phyloP scores from a whole-genome alignment of 64 coral and sea anemone genomes.

The Astreopora myriophthalma region DNA sequence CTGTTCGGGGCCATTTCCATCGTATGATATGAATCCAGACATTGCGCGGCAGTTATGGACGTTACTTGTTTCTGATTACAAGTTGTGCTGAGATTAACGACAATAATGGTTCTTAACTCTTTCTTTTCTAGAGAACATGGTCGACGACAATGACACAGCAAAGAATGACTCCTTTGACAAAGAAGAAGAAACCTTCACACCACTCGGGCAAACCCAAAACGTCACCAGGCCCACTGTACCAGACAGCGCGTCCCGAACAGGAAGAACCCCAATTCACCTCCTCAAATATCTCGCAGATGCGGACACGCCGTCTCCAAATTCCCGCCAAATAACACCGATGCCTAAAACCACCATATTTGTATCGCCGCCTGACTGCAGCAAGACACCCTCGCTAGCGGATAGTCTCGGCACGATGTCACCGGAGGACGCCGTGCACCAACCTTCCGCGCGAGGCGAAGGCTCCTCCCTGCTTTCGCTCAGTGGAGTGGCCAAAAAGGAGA shows the following conservation, averaged over 20 bases:
- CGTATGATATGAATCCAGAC: no score
- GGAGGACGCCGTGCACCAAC: background rate
- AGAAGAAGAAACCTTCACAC: background rate
- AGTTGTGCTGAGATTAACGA: background rate
- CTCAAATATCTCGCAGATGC: slow-evolving; percentile 10
- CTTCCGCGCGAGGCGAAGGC: background rate
- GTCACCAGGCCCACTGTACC: background rate
- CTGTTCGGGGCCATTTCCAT: no score
- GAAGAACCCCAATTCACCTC: slow-evolving; percentile 23
- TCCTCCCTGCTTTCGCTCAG: slow-evolving; percentile 13
- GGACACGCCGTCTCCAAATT: slow-evolving; percentile 24
- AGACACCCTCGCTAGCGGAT: slow-evolving; percentile 9
- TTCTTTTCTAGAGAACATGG: background rate
- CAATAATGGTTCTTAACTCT: background rate
- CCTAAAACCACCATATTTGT: slow-evolving; percentile 36
- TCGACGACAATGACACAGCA: background rate
- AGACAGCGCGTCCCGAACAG: background rate
- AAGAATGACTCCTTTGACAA: background rate
- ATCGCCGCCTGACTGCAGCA: background rate
- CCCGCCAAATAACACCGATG: slow-evolving; percentile 30
- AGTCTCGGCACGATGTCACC: slow-evolving; percentile 34
- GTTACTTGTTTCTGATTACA: no score
- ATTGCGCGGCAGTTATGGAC: no score
- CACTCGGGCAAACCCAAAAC: background rate
- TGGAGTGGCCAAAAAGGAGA: background rate